Conservation (phyloP, 2,113 vertebrate species). For the Oceanites oceanicus region DNA sequence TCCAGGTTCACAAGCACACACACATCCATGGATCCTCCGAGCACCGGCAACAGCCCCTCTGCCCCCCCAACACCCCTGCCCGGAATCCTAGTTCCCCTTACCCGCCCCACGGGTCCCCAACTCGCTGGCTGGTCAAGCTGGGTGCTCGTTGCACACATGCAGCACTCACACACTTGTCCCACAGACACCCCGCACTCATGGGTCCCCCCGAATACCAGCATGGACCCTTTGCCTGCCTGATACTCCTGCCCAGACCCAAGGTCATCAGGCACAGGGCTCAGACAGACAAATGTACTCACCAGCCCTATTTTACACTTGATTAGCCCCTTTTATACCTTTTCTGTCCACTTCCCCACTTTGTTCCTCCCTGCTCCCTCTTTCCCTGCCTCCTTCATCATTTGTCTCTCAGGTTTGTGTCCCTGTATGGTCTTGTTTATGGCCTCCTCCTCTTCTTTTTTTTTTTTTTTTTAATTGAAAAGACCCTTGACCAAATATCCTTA, state of each 20-base stretch:
- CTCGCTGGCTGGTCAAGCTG: accelerated
- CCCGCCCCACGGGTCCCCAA: accelerated
- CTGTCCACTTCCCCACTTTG: background rate
- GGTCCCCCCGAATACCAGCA: background rate
- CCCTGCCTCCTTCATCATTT: background rate
- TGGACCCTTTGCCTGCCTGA: accelerated
- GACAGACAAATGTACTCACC: background rate
- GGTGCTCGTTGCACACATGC: accelerated
- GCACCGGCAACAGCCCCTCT: accelerated
- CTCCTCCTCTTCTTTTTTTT: background rate
- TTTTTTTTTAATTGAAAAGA: background rate
- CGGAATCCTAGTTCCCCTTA: accelerated
- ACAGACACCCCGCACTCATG: accelerated
- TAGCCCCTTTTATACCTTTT: background rate
- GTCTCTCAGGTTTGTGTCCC: background rate
- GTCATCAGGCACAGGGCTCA: background rate
- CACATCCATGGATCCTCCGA: accelerated
- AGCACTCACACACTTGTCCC: background rate
- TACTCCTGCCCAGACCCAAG: background rate
- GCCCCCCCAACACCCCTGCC: accelerated
- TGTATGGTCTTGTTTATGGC: background rate
- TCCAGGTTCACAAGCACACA: background rate
- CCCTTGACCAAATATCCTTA: background rate
- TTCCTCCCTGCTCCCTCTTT: background rate
- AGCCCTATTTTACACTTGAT: background rate